Conservation (phyloP, 2,113 vertebrate genomes). For the Semicossyphus pulcher region DNA sequence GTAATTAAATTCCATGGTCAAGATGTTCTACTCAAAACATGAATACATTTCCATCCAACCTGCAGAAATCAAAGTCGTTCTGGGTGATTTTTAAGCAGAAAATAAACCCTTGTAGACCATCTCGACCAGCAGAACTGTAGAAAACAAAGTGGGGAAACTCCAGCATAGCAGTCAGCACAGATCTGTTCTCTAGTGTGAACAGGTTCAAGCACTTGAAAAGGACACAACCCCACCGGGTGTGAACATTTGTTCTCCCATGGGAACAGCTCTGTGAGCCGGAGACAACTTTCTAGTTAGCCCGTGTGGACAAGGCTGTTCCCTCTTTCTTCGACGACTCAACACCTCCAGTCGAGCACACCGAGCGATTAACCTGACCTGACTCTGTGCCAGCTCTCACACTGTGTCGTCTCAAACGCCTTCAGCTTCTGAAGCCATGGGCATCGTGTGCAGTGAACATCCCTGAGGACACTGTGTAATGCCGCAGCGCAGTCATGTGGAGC, state of each 20-base stretch:
- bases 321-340: conserved; percentile 12
- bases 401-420: background rate
- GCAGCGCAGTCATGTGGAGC: conserved; percentile 10
- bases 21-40: too few species aligned
- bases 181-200: conserved; percentile 20
- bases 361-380: conserved; percentile 34
- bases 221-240: conserved; percentile 11
- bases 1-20: too few species aligned
- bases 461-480: conserved; percentile 2
- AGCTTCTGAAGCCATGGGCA: conserved; percentile 7
- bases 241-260: conserved; percentile 16
- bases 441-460: background rate
- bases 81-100: background rate
- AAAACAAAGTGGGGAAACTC: conserved; percentile 7
- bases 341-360: conserved; percentile 17
- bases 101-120: background rate
- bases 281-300: background rate
- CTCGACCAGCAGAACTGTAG: background rate
- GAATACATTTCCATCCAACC: too few species aligned
- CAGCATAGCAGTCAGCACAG: background rate
- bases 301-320: background rate
- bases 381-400: conserved; percentile 10
- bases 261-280: background rate
- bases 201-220: conserved; percentile 13
- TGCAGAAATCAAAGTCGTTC: background rate